A percentile compares a stretch with the other conserved stretches of the same genome.
Conservation (phyloP, 2,888 invertebrate genomes). For the Digitonthophagus gazella region DNA sequence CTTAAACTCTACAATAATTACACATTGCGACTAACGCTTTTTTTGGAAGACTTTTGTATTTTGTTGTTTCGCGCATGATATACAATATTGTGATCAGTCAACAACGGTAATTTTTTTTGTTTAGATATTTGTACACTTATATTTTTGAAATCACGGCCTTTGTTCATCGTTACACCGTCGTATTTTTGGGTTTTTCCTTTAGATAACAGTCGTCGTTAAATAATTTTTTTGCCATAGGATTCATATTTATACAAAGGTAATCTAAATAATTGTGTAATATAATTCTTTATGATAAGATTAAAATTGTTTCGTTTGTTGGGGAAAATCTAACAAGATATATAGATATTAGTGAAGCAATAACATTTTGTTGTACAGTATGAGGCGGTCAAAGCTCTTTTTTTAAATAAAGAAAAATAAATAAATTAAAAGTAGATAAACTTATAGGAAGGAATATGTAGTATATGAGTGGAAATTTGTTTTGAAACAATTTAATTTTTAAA, state of each 20-base stretch:
- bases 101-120: slow-evolving; percentile 10
- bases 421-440: too few species aligned
- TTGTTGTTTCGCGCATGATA: not conserved
- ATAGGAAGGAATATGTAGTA: too few species aligned
- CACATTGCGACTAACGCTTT: not conserved
- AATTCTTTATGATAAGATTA: too few species aligned
- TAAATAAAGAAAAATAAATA: too few species aligned
- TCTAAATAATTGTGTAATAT: slow-evolving; percentile 4
- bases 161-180: slow-evolving; percentile 4
- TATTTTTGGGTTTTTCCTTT: slow-evolving; percentile 3
- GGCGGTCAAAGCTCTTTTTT: too few species aligned
- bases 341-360: slow-evolving; percentile 7
- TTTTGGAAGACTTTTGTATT: not conserved
- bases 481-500: too few species aligned
- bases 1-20: not conserved
- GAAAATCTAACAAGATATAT: slow-evolving; percentile 17
- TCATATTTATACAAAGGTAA: slow-evolving; percentile 9
- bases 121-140: slow-evolving; percentile 22
- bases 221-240: slow-evolving; percentile 10
- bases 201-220: too few species aligned
- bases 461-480: too few species aligned
- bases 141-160: slow-evolving; percentile 10
- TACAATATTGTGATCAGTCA: slow-evolving; percentile 27
- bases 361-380: too few species aligned
- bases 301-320: too few species aligned